Evolutionary conservation across 1,140 invertebrate species (phyloP).

Genomic region (Lanistes nyassanus): DNA sequence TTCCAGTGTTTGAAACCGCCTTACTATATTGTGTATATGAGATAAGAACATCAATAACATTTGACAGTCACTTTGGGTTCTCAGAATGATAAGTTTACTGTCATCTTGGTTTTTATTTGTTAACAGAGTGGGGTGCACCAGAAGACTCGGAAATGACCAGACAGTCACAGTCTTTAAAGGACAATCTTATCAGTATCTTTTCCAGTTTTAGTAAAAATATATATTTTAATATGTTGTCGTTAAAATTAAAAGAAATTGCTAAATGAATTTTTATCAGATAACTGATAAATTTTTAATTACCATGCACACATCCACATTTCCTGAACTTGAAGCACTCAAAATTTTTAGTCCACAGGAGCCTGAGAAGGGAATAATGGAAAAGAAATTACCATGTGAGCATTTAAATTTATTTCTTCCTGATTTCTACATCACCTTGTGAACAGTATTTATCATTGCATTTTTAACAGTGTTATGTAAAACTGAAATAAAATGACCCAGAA

Average conservation of each 20-base stretch:
- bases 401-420: not conserved
- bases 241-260: not conserved
- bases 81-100: too few species aligned
- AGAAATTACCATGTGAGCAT: slow-evolving; percentile 59
- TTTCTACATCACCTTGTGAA: slow-evolving; percentile 66
- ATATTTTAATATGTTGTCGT: too few species aligned
- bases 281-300: not conserved
- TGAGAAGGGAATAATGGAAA: slow-evolving; percentile 50
- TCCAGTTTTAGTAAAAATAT: slow-evolving; percentile 1
- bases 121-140: slow-evolving; percentile 82
- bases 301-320: slow-evolving; percentile 1
- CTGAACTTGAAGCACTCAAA: slow-evolving; percentile 47
- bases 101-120: slow-evolving; percentile 47
- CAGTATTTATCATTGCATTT: not conserved
- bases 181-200: slow-evolving; percentile 72
- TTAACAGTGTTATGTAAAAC: too few species aligned
- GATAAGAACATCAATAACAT: too few species aligned
- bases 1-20: too few species aligned
- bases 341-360: slow-evolving; percentile 53
- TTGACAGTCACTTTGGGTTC: too few species aligned
- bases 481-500: too few species aligned
- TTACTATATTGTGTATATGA: too few species aligned
- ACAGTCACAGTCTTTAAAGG: slow-evolving; percentile 76
- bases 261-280: too few species aligned
- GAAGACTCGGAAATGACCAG: slow-evolving; percentile 77